These are phyloP conservation scores for Balaenoptera acutorostrata DNA, from an alignment of 2,113 vertebrate genomes.

Conservation along the genomic window DNA sequence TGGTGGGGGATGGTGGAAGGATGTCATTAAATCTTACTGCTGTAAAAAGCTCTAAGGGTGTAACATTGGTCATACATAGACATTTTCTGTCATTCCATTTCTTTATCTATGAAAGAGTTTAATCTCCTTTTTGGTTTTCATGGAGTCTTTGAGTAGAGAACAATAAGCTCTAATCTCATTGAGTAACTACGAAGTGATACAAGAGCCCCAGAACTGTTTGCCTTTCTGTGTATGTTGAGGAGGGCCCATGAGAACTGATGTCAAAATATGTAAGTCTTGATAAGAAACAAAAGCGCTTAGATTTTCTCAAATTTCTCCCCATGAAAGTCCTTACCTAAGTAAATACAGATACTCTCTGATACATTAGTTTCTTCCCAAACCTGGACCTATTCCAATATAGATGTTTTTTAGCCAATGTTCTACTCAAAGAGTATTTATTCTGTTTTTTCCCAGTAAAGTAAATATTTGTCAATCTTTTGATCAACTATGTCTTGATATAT, in stretches of 20 bases:
- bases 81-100: conserved; percentile 46
- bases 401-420: conserved; percentile 5
- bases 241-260: neutral
- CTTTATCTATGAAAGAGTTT: conserved; percentile 27
- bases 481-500: neutral
- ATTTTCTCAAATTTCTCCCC: conserved; percentile 9
- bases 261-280: conserved; percentile 37
- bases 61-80: neutral
- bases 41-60: neutral
- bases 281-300: conserved; percentile 28
- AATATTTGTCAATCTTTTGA: conserved; percentile 31
- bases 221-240: neutral
- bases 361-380: conserved; percentile 43
- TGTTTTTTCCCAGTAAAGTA: neutral
- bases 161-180: neutral
- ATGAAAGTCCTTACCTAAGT: conserved; percentile 26
- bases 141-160: conserved; percentile 8
- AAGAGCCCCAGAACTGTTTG: neutral
- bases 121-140: conserved; percentile 54
- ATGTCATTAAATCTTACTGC: neutral
- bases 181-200: neutral
- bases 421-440: conserved; percentile 15
- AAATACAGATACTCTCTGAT: conserved; percentile 20
- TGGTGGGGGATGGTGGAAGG: neutral
- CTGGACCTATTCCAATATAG: neutral